Base-by-base conservation (phyloP, 2,797 vertebrate genomes). In the Girardinus metallicus region DNA sequence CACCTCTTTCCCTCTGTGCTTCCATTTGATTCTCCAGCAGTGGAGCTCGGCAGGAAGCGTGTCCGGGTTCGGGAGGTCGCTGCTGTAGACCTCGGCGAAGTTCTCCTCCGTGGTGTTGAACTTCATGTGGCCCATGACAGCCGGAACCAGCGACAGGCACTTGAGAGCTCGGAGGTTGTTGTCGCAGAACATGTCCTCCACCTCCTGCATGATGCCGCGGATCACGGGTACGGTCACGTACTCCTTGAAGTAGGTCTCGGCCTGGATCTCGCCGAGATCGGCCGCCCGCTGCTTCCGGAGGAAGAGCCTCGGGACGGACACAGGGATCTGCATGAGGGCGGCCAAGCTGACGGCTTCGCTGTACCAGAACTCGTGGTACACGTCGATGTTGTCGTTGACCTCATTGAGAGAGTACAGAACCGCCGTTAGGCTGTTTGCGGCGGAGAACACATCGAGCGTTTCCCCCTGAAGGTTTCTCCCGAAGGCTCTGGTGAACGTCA, bases 21-120 rank as follows among this genome's bases (percentile, higher is more conserved):
- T 99, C 98, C 98, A 99, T 77, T 99, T 99, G 89, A 99, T 99
- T 64, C 97, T 96, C 98, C 98, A 99, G 91, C 98, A 99, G 76
- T 99, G 98, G 21, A 99, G 97, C 86, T 99, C 98, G 0, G 98
- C 98, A 0, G 97, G 96, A 12, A 99, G 96, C 0, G 98, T 99
- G 86, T 99, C 98, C 0, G 98, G 97, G 81, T 97, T 99, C 64
- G 98, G 97, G 43, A 99, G 95, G 92, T 98, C 98, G 2, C 95
- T 95, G 81, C 96, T 96, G 90, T 98, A 99, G 85, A 97, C 94
- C 23, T 98, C 97, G 0, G 97, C 97, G 0, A 98, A 96, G 88
- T 96, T 97, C 82, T 99, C 98, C 92, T 99, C 98, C 0, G 96
- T 96, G 0, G 98, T 99, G 87, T 97, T 99, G 92, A 99, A 99